Base-by-base conservation (phyloP, 2,888 invertebrate genomes). In the Podabrus alpinus region DNA sequence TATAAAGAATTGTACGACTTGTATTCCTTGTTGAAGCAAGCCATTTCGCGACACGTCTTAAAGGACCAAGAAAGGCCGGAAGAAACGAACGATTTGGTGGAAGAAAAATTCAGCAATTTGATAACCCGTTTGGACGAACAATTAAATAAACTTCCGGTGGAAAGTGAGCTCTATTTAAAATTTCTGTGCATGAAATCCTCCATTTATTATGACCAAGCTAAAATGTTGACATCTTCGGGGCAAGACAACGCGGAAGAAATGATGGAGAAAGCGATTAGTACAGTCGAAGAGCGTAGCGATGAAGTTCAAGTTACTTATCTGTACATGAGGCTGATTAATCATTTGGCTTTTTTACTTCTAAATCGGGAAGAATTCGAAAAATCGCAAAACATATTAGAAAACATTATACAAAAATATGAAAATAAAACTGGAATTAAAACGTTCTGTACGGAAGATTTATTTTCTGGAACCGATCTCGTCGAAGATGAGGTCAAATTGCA, bases 241-340 rank as follows among this genome's bases (percentile, higher is more conserved):
- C 79, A 83, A 19, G 66, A 72, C 2, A 80, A 79, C 29, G 82
- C 85, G n/a, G 80, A 82, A 76, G 79, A 79, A 3, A 77, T 82
- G 25, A 75, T 87, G 68, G 83, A 86, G 72, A 80, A 80, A 69
- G 83, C 84, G 13, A 76, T 86, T 60, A 77, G 80, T n/a, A 45
- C 85, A 13, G 82, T 86, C 24, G 76, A 79, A 66, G 81, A 82
- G 1, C 75, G 81, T 68, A 75, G 77, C 2, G 79, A 80, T 19
- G 78, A 87, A 73, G 80, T 83, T 4, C 82, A 83, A 70, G 80
- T 87, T 17, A 78, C 81, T 24, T 92, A 90, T 81, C 87, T 91
- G 73, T 86, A 90, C 60, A 86, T 91, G 68, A 87, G 91, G 81
- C 87, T 91, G 59, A 89, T 91, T 73, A 92, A 92, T 81, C 89